Evolutionary conservation across 2,113 vertebrate genomes (phyloP).

Genomic region (Pungitius pungitius): DNA sequence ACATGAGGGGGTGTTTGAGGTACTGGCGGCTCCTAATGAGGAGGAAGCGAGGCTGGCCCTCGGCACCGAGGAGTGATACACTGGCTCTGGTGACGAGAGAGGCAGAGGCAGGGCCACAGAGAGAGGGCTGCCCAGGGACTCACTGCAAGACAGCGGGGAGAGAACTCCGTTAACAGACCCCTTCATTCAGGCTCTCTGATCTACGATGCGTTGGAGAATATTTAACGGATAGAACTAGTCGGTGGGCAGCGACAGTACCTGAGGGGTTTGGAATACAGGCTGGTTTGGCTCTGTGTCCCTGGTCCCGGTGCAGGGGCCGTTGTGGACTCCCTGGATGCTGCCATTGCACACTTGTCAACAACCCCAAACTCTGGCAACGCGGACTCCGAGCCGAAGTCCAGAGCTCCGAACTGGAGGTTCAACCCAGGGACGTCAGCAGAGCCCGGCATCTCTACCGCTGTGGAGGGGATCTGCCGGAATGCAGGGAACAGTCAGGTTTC

Average conservation of each 20-base stretch:
- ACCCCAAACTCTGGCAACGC: slow-evolving; percentile 87
- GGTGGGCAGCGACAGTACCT: slow-evolving; percentile 73
- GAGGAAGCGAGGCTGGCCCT: slow-evolving; percentile 75
- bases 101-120: slow-evolving; percentile 73
- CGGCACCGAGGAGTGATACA: slow-evolving; percentile 73
- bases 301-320: slow-evolving; percentile 59
- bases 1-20: slow-evolving; percentile 56
- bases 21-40: slow-evolving; percentile 64
- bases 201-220: not conserved
- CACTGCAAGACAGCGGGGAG: slow-evolving; percentile 54
- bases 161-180: not conserved
- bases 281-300: slow-evolving; percentile 80
- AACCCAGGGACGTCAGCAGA: slow-evolving; percentile 90
- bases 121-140: slow-evolving; percentile 74
- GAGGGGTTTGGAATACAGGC: slow-evolving; percentile 90
- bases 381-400: slow-evolving; percentile 95
- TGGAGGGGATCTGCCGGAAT: slow-evolving; percentile 86
- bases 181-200: not conserved
- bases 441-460: slow-evolving; percentile 97
- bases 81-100: slow-evolving; percentile 76
- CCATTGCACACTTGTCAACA: slow-evolving; percentile 80
- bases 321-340: slow-evolving; percentile 75
- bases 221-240: not conserved
- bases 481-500: not conserved
- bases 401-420: slow-evolving; percentile 95